Percentiles rank a stretch among this genome's conserved stretches.
These are phyloP conservation scores for Ophion costatus DNA, from an alignment of 2,888 invertebrate genomes.

Conservation along the genomic window DNA sequence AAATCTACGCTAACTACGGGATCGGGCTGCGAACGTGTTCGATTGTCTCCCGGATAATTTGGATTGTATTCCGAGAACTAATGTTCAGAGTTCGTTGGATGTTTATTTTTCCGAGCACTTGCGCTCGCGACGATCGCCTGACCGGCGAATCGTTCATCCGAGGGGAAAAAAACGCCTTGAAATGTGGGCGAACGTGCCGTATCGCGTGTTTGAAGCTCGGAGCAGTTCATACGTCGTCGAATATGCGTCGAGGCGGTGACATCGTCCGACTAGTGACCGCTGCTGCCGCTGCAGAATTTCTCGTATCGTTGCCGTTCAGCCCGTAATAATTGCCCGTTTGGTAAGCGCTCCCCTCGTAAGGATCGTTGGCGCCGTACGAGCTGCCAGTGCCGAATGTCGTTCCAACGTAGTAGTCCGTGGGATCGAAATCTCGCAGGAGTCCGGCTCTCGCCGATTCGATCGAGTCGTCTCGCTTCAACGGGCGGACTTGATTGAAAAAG, in stretches of 20 bases:
- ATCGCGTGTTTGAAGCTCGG: too few relatives aligned
- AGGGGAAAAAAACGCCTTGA: conserved; percentile 24
- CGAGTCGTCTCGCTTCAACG: conserved; percentile 85
- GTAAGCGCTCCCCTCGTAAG: conserved; percentile 78
- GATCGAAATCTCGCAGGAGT: conserved; percentile 91
- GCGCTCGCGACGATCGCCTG: too few relatives aligned
- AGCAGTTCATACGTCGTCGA: conserved; percentile 90
- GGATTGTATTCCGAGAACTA: neutral
- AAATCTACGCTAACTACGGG: conserved; percentile 39
- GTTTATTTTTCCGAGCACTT: neutral
- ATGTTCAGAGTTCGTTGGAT: neutral
- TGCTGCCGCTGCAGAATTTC: conserved; percentile 78
- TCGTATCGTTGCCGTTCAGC: conserved; percentile 80
- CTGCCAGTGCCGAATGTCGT: conserved; percentile 80
- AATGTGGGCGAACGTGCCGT: neutral
- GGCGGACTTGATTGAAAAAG: conserved; percentile 81
- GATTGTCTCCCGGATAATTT: neutral
- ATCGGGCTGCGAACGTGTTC: neutral
- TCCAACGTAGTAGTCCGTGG: conserved; percentile 88
- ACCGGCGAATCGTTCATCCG: too few relatives aligned
- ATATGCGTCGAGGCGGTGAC: conserved; percentile 90
- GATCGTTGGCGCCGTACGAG: conserved; percentile 75
- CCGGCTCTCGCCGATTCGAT: conserved; percentile 91
- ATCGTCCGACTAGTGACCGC: conserved; percentile 85
- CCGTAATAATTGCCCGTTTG: conserved; percentile 81